Conservation (phyloP, 2,888 invertebrate genomes). For the Rhyacophila evoluta region DNA sequence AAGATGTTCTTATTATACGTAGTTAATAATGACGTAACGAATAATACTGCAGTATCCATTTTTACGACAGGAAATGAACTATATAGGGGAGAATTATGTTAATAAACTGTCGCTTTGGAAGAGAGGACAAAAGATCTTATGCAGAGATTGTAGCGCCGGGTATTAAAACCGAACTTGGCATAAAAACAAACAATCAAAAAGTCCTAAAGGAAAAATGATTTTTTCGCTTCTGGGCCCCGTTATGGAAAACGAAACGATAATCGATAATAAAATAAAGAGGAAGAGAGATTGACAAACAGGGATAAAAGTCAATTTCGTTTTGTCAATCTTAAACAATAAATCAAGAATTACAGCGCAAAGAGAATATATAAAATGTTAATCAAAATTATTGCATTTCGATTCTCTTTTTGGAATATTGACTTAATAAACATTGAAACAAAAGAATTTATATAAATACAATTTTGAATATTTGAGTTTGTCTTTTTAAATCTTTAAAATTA, state of each 20-base stretch:
- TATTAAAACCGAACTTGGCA: conserved; percentile 26
- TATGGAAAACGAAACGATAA: conserved; percentile 7
- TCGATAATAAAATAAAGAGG: conserved; percentile 22
- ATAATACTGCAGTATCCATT: conserved; percentile 46
- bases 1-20: conserved; percentile 36
- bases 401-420: no score
- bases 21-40: conserved; percentile 42
- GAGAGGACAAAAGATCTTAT: conserved; percentile 37
- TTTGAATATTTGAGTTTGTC: no score
- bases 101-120: conserved; percentile 38
- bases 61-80: conserved; percentile 47
- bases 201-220: conserved; percentile 22
- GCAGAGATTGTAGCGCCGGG: conserved; percentile 25
- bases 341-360: neutral
- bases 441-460: no score
- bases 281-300: neutral
- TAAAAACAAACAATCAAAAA: conserved; percentile 25
- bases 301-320: neutral
- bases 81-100: conserved; percentile 47
- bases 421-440: neutral
- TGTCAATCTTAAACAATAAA: neutral
- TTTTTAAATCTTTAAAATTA: no score
- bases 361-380: neutral
- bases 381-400: neutral
- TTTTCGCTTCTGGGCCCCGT: conserved; percentile 1